Base-by-base conservation (phyloP, 1,140 invertebrate genomes). In the Venturia canescens region DNA sequence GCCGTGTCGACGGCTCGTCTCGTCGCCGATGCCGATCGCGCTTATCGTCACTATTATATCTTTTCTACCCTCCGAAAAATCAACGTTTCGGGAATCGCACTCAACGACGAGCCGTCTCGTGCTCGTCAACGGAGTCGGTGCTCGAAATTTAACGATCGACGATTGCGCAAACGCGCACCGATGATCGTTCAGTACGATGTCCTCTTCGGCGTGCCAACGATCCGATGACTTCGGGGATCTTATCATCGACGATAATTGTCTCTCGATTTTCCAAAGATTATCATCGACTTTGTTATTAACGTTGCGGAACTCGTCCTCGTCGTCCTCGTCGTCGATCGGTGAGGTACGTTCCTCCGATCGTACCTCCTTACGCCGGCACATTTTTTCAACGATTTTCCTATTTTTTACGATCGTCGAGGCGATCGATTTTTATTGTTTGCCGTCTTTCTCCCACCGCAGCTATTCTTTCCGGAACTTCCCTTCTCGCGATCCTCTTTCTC, bases 331-430 rank as follows among this genome's bases (percentile, higher is more conserved):
- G 26, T 26, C 53, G 57, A 34, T 48, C 53, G 57, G 60, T 66
- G 78, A 83, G 83, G 78, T 78, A 83, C 78, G 80, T 82, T 78
- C 72, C 83, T 83, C 83, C 80, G 80, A 80, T 82, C 78, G 80
- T 83, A 83, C 76, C 82, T 75, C 79, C 77, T 80, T 77, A 57
- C 60, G 31, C 57, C 75, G 57, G 53, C 50, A 76, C 82, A 79
- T 53, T 34, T 79, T 83, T 75, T 50, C 69, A 23, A 29, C 75
- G n/a, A 44, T 77, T 23, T 63, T 63, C 50, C 23, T 13, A 27
- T 29, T 27, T 31, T 69, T 31, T 18, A 69, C 44, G 75, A 77
- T 66, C 75, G 75, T 69, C 7, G 57, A 26, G 31, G n/a, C 75
- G 75, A 66, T 77, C 75, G 75, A 11, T 77, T 74, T 27, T 16